phyloP scores from a whole-genome alignment of 2,888 invertebrate species.

The Caenorhabditis sulstoni region DNA sequence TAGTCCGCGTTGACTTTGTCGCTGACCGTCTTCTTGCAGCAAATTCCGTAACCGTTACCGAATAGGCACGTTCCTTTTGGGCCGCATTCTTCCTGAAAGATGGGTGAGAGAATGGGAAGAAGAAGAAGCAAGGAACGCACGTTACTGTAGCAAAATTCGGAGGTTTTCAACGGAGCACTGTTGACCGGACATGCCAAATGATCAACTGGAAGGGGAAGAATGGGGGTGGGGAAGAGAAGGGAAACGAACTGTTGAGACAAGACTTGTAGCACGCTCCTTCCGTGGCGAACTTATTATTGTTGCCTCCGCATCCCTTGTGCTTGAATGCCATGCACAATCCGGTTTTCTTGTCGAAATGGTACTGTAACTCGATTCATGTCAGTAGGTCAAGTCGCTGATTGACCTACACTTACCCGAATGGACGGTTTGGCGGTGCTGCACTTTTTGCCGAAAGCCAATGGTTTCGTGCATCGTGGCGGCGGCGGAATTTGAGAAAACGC shows the following conservation, averaged over 20 bases:
- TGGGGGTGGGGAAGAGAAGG: no score
- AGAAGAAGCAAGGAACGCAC: no score
- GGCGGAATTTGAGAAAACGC: neutral
- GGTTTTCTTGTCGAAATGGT: slow-evolving; percentile 44
- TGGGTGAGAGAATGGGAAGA: no score
- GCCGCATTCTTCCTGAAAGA: slow-evolving; percentile 29
- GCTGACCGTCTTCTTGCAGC: slow-evolving; percentile 45
- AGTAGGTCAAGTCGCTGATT: neutral
- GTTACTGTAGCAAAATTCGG: slow-evolving; percentile 1
- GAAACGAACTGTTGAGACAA: slow-evolving; percentile 49
- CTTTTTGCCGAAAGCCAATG: slow-evolving; percentile 1
- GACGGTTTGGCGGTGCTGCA: slow-evolving; percentile 1
- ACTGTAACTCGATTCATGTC: neutral
- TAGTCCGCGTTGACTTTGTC: slow-evolving; percentile 49
- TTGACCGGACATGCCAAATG: neutral
- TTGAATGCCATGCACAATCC: slow-evolving; percentile 48
- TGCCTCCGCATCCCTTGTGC: slow-evolving; percentile 54
- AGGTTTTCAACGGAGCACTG: neutral
- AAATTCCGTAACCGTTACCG: slow-evolving; percentile 15
- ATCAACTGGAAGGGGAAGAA: neutral
- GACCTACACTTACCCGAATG: neutral
- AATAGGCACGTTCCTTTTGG: slow-evolving; percentile 21
- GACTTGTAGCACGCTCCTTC: slow-evolving; percentile 31
- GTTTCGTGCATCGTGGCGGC: neutral
- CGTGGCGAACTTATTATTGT: slow-evolving; percentile 36